These are phyloP conservation scores for Solenopsis fugax DNA, from an alignment of 1,140 invertebrate species.

Conservation along the genomic window DNA sequence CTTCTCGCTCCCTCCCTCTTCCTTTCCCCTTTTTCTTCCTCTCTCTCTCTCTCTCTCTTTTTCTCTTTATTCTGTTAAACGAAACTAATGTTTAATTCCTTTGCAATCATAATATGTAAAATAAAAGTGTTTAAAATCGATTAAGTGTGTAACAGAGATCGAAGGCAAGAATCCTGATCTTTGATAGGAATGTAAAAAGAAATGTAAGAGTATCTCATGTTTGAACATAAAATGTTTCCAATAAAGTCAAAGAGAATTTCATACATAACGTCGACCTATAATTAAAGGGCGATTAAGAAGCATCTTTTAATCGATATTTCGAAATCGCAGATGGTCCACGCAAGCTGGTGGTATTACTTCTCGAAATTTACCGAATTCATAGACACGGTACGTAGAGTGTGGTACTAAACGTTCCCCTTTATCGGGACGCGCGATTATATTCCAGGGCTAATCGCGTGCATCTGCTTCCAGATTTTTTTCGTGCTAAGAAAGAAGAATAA, in stretches of 20 bases:
- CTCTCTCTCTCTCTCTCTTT: background rate
- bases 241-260: conserved; percentile 6
- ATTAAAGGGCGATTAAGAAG: background rate
- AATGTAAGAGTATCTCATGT: background rate
- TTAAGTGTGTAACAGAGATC: background rate
- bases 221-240: background rate
- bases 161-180: background rate
- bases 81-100: background rate
- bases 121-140: background rate
- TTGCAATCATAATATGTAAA: background rate
- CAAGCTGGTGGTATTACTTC: conserved; percentile 99
- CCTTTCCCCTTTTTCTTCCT: background rate
- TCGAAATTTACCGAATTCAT: conserved; percentile 98
- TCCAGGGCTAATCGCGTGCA: background rate
- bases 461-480: conserved; percentile 93
- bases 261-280: background rate
- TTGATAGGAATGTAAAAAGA: background rate
- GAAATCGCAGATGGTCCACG: conserved; percentile 93
- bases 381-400: conserved; percentile 93
- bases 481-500: conserved; percentile 97
- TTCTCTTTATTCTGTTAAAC: background rate
- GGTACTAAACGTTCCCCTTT: background rate
- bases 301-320: conserved; percentile 74
- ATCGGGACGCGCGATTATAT: background rate
- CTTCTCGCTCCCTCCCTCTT: background rate